Base-by-base conservation (phyloP, 2,888 invertebrate genomes). In the Eupelmus urozonus region DNA sequence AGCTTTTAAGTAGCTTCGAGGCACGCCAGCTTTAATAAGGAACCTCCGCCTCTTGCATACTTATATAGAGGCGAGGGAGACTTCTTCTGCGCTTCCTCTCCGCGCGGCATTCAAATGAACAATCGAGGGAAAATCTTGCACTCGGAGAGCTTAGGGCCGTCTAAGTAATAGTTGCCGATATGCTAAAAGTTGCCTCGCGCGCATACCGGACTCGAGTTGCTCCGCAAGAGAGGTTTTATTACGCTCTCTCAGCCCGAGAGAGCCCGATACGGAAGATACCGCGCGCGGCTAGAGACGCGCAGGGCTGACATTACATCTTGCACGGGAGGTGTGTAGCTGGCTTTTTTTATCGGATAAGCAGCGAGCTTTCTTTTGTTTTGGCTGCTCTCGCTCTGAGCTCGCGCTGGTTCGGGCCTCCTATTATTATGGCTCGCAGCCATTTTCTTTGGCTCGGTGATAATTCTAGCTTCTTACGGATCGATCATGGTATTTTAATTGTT, bases 1-100 rank as follows among this genome's bases (percentile, higher is more conserved):
- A 69, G 69, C 51, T 53, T 67, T 67, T 53, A 25, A 40, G 57
- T 40, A 69, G 40, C 34, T 34, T 34, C 34, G 9, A 34, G 34
- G 34, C 9, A 34, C 20, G 20, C 42, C 16, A 23, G 59, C 59
- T 27, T 59, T 59, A 59, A 70, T 69, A 70, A 59, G 59, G 18
- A 59, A 59, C 45, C 55, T 69, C 11, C 42, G 69, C 45, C 25
- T 20, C 16, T n/a, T 34, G n/a, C n/a, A n/a, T n/a, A n/a, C 5
- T 40, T 40, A 4, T n/a, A n/a, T n/a, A n/a, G n/a, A n/a, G n/a
- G n/a, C n/a, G n/a, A n/a, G n/a, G n/a, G n/a, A n/a, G n/a, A 40
- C 16, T 49, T n/a, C 49, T 49, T 49, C n/a, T 49, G 16, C 3
- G 49, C 49, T 49, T 49, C 49, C 4, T 53, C 16, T 16, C 2